Conservation (phyloP, 2,888 invertebrate genomes). For the Rhamnusium bicolor region DNA sequence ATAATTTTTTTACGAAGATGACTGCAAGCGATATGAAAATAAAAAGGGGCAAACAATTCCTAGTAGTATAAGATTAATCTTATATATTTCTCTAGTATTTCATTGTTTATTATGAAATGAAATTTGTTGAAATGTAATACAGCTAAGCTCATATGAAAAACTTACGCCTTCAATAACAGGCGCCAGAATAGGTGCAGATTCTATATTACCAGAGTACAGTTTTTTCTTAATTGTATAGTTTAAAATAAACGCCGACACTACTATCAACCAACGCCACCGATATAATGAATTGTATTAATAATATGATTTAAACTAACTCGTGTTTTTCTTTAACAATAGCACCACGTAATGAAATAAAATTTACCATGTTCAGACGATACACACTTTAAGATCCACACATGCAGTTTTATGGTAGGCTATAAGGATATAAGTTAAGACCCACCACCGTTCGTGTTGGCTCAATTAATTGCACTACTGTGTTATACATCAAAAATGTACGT, state of each 20-base stretch:
- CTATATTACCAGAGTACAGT: neutral
- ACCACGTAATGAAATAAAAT: neutral
- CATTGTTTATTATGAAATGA: no score
- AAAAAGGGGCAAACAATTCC: no score
- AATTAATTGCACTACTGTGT: slow-evolving; percentile 12
- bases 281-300: neutral
- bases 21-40: no score
- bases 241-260: neutral
- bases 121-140: no score
- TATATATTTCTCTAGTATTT: no score
- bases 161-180: neutral
- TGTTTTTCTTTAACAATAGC: neutral
- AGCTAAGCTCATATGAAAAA: no score
- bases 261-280: neutral
- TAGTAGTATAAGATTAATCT: no score
- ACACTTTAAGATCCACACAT: neutral
- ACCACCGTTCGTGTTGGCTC: slow-evolving; percentile 12
- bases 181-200: neutral
- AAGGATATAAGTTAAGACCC: slow-evolving; percentile 11
- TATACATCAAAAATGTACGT: slow-evolving; percentile 13
- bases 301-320: slow-evolving; percentile 9
- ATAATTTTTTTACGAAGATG: no score
- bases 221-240: no score
- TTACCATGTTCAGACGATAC: slow-evolving; percentile 7
- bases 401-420: slow-evolving; percentile 1